phyloP scores from a whole-genome alignment of 2,113 vertebrate species.

The Gyps fulvus region DNA sequence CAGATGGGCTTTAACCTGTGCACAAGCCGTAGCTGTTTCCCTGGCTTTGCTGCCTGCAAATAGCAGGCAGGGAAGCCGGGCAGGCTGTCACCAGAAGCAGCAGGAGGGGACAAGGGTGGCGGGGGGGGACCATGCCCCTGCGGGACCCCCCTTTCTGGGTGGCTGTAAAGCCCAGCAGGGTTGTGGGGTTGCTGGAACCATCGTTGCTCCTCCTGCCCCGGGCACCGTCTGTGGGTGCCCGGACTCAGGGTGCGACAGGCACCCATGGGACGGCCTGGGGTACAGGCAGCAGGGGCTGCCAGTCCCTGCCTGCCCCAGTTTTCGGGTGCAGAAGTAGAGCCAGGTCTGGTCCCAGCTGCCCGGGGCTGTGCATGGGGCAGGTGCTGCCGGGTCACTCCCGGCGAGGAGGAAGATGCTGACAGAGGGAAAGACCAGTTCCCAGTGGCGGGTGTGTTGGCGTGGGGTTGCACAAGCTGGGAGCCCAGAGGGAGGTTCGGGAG shows the following conservation, averaged over 20 bases:
- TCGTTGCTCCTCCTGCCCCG: neutral
- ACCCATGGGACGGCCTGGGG: neutral
- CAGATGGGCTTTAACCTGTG: neutral
- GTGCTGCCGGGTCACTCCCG: accelerated
- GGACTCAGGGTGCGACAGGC: accelerated
- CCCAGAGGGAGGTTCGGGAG: neutral
- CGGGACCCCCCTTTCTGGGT: accelerated
- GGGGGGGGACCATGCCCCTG: accelerated
- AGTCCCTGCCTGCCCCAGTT: accelerated
- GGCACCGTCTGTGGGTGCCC: neutral
- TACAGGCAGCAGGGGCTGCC: neutral
- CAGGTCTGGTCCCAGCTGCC: neutral
- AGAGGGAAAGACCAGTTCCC: neutral
- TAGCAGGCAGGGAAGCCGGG: neutral
- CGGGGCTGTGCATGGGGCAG: neutral
- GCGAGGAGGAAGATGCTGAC: neutral
- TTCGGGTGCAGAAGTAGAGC: neutral
- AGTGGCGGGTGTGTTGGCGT: neutral
- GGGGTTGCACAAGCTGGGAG: neutral
- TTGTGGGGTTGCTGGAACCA: neutral
- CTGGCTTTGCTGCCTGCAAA: neutral
- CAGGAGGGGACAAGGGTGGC: neutral
- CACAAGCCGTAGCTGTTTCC: neutral
- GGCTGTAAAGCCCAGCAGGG: accelerated
- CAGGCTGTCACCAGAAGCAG: neutral